A percentile compares a stretch with the other conserved stretches of the same genome.
phyloP scores from a whole-genome alignment of 2,797 vertebrate genomes.

The Psittacula derbiana region DNA sequence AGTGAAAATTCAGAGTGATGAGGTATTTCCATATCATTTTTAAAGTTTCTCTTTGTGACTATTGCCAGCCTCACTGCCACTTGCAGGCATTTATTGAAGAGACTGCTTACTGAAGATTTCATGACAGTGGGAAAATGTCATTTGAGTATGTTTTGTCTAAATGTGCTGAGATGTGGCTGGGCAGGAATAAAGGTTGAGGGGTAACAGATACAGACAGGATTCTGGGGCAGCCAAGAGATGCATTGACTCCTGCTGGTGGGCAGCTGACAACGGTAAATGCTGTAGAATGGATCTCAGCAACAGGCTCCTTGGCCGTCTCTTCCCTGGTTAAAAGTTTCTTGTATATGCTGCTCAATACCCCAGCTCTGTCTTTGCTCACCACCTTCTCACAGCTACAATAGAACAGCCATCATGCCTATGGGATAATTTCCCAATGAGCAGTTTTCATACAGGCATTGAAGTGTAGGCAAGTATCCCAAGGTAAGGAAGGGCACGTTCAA shows the following conservation, averaged over 20 bases:
- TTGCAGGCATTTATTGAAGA: neutral
- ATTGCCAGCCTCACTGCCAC: neutral
- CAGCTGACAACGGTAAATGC: neutral
- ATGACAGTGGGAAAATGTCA: neutral
- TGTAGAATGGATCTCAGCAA: neutral
- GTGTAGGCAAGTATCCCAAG: neutral
- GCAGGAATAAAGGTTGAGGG: neutral
- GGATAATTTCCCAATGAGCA: neutral
- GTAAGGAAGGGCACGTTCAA: neutral
- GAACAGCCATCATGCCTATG: neutral
- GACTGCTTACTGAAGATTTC: neutral
- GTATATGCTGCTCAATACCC: neutral
- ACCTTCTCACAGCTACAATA: neutral
- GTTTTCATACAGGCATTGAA: neutral
- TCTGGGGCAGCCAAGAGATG: neutral
- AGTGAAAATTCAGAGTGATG: neutral
- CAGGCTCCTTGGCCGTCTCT: fast-evolving
- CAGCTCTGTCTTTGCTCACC: neutral
- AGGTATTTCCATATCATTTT: neutral
- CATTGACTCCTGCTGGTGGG: neutral
- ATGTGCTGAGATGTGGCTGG: neutral
- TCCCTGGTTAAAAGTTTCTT: neutral
- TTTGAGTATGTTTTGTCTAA: neutral
- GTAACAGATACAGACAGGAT: neutral
- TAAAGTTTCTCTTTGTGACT: neutral